These are phyloP conservation scores for Carassius carassius DNA, from an alignment of 2,113 vertebrate genomes.

Conservation along the genomic window DNA sequence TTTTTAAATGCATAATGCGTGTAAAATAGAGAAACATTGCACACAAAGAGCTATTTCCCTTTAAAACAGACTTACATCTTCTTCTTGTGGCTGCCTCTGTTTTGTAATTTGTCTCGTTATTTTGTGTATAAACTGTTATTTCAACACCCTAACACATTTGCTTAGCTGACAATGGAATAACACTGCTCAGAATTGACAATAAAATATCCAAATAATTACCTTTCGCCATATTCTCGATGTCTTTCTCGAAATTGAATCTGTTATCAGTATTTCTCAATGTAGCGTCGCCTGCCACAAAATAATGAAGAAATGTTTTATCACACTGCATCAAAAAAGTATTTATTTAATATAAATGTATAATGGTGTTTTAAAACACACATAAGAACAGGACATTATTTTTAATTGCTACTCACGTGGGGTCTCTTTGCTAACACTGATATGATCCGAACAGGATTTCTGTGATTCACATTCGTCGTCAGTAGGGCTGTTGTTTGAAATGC, in stretches of 20 bases:
- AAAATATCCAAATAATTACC: constrained; percentile 69
- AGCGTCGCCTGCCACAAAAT: constrained; percentile 79
- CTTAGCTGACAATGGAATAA: background rate
- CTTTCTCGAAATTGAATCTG: constrained; percentile 83
- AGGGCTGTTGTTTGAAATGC: constrained; percentile 76
- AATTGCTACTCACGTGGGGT: constrained; percentile 74
- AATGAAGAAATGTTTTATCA: background rate
- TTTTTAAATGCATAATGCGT: background rate
- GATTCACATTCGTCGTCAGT: constrained; percentile 79
- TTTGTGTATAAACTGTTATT: background rate
- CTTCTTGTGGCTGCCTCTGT: background rate
- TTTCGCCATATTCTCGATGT: constrained; percentile 94
- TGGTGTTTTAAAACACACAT: background rate
- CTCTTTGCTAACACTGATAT: constrained; percentile 78
- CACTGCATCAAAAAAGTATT: background rate
- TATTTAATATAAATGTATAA: constrained; percentile 13
- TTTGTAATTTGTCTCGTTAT: background rate
- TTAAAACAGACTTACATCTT: background rate
- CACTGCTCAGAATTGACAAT: background rate
- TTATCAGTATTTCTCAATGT: constrained; percentile 81
- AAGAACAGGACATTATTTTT: background rate
- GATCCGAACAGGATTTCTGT: constrained; percentile 84
- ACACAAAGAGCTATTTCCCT: background rate
- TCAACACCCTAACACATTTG: background rate
- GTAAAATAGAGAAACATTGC: background rate